Percentiles rank a stretch among this genome's conserved stretches.
Conservation (phyloP, 2,888 invertebrate species). For the Leuctra nigra region DNA sequence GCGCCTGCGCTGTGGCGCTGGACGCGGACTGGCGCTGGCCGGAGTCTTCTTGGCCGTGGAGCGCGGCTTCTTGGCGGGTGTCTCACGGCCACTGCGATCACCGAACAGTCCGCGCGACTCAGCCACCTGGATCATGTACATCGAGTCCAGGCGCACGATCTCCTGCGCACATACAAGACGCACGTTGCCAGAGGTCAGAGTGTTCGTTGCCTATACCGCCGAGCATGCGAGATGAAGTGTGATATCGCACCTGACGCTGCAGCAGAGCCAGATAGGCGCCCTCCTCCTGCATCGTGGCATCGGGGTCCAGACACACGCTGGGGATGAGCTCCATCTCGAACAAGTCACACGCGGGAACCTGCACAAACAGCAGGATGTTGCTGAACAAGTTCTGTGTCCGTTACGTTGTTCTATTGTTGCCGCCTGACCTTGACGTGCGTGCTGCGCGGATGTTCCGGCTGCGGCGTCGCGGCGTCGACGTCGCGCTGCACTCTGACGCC, state of each 20-base stretch:
- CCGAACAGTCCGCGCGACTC: constrained; percentile 74
- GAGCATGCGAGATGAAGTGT: too few species aligned
- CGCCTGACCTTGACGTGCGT: too few species aligned
- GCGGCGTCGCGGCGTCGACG: background rate
- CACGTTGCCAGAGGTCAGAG: background rate
- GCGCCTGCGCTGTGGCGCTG: background rate
- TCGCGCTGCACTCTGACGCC: background rate
- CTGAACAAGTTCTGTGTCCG: background rate
- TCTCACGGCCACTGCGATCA: constrained; percentile 4
- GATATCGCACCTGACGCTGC: constrained; percentile 52
- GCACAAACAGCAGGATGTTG: constrained; percentile 25
- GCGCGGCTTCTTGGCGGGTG: constrained; percentile 1
- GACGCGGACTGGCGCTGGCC: background rate
- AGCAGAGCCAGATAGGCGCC: constrained; percentile 62
- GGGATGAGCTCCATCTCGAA: constrained; percentile 59
- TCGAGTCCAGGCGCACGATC: constrained; percentile 69
- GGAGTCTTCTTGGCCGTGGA: background rate
- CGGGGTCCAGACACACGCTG: constrained; percentile 48
- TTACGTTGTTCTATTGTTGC: too few species aligned
- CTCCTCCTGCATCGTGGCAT: constrained; percentile 41
- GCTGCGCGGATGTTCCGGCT: constrained; percentile 3
- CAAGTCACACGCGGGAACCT: constrained; percentile 49
- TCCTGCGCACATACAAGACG: constrained; percentile 41
- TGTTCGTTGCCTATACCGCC: background rate
- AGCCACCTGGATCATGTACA: constrained; percentile 78